A percentile compares a stretch with the other conserved stretches of the same genome.
phyloP scores from a whole-genome alignment of 2,113 vertebrate species.

The Gobiocypris rarus region DNA sequence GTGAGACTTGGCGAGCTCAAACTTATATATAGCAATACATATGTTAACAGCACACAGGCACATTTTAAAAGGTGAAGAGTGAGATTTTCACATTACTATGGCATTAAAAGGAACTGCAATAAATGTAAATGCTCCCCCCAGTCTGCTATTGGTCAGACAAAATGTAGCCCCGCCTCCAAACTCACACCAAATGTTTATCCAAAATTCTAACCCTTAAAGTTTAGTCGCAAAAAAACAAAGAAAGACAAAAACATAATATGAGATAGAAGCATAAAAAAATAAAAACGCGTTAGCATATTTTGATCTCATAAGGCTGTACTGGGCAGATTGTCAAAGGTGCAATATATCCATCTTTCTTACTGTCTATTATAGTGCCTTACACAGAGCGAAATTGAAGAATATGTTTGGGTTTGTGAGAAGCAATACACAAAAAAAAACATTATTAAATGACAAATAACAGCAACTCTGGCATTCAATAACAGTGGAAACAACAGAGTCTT shows the following conservation, averaged over 20 bases:
- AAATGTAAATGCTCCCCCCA: not conserved
- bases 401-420: slow-evolving; percentile 41
- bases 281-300: not conserved
- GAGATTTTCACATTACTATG: not conserved
- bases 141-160: not conserved
- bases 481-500: not conserved
- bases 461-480: slow-evolving; percentile 25
- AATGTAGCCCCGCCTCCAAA: not conserved
- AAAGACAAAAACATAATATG: not conserved
- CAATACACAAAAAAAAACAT: slow-evolving; percentile 10
- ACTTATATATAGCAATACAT: slow-evolving; percentile 22
- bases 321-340: slow-evolving; percentile 52
- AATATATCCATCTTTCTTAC: slow-evolving; percentile 24
- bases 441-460: slow-evolving; percentile 10
- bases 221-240: not conserved
- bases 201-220: not conserved
- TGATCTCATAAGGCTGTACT: slow-evolving; percentile 10
- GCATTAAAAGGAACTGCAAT: not conserved
- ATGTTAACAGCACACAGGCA: slow-evolving; percentile 10
- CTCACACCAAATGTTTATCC: not conserved
- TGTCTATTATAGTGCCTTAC: slow-evolving; percentile 36
- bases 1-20: not conserved
- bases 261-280: not conserved
- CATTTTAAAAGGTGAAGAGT: not conserved
- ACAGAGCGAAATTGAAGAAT: not conserved